Evolutionary conservation across 1,140 invertebrate species (phyloP), one percentile per base, ranked within the genome.

Genomic region (Nymphalis io): DNA sequence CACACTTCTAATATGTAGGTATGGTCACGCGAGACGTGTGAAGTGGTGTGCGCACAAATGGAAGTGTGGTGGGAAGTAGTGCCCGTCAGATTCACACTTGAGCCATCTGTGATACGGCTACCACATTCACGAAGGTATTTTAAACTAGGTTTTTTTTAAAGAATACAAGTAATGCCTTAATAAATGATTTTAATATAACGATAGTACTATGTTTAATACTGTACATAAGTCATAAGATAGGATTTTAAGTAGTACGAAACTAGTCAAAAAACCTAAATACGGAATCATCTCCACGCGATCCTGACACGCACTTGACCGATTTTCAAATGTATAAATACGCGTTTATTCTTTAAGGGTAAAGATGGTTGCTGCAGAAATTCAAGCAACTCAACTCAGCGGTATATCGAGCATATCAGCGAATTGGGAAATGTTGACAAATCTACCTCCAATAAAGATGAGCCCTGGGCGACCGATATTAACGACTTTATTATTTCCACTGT

Each of bases 31-130:
- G 70, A 76, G 48, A 73, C 86, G 15, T 85, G 81, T 60, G 81
- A 86, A 10, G 67, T 89, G 48, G 75, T 89, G 51, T 76, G 73
- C 23, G 75, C 68, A 2, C 79, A 89, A 61, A 27, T 89, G 59
- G 87, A 89, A 40, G 85, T 89, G 21, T 86, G 85, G 84, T 88
- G 87, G 87, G 75, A 82, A 39, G 83, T 87, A 23, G 84, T 70
- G 4, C 85, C 87, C 0, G 53, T 85, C 15, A 73, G 80, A 0
- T 86, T 88, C 55, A 71, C 80, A 12, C 27, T 89, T 2, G 74
- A 86, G 20, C 85, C 85, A 0, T 77, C 76, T 0, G 27, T 76
- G 11, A 16, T 88, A 13, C 42, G 51, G 0, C 70, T 89, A 2
- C 62, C 64, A 0, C 75, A 81, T 59, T 87, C 83, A 0, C 64